Evolutionary conservation across 64 coral and sea anemone genomes (phyloP).

Genomic region (Dendronephthya gigantea): DNA sequence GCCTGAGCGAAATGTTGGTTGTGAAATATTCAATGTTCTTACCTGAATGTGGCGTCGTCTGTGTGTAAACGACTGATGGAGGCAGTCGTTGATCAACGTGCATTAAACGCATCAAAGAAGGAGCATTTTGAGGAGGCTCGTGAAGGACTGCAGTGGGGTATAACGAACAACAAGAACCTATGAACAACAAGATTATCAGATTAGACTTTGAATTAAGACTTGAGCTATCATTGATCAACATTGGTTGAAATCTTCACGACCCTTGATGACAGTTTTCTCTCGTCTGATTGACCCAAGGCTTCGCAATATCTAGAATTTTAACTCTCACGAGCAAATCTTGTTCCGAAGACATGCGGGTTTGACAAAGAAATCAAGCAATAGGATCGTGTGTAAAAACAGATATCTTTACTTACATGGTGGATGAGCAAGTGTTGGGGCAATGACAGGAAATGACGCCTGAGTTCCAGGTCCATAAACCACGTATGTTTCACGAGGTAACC

Average conservation of each 20-base stretch:
- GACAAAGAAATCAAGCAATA: too few relatives aligned
- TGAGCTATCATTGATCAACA: too few relatives aligned
- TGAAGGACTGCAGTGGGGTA: background rate
- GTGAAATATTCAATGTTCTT: background rate
- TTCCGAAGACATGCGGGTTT: background rate
- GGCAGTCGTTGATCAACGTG: background rate
- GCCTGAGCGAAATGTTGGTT: too few relatives aligned
- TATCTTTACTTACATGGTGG: slow-evolving; percentile 2
- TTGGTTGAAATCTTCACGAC: too few relatives aligned
- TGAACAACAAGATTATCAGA: background rate
- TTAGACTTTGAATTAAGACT: too few relatives aligned
- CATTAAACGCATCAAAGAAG: background rate
- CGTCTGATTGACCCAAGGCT: too few relatives aligned
- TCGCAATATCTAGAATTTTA: too few relatives aligned
- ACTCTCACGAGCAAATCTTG: too few relatives aligned
- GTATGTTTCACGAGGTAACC: background rate
- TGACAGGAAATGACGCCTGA: background rate
- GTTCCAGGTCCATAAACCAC: background rate
- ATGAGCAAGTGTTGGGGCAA: background rate
- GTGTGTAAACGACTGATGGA: background rate
- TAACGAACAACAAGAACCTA: background rate
- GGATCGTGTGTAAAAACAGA: too few relatives aligned
- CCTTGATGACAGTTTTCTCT: too few relatives aligned
- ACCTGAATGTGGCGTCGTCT: background rate
- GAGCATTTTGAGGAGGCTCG: background rate